These are phyloP conservation scores for Nymphalis io DNA, from an alignment of 1,140 invertebrate genomes.

Conservation along the genomic window DNA sequence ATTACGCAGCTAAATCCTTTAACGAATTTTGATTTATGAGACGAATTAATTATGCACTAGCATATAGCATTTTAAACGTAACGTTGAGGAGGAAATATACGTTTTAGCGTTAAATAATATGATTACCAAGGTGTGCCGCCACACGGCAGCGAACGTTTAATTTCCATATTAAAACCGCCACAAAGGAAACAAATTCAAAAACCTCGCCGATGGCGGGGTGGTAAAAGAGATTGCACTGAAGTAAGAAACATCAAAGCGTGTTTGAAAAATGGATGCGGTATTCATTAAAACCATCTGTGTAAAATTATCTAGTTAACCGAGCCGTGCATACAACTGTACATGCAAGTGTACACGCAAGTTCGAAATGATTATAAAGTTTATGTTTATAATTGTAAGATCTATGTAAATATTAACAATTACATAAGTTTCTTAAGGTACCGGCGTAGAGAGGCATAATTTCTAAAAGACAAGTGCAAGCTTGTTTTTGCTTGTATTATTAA, in stretches of 20 bases:
- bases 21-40: constrained; percentile 47
- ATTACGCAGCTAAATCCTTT: constrained; percentile 48
- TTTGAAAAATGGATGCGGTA: constrained; percentile 43
- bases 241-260: constrained; percentile 31
- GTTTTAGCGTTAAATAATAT: constrained; percentile 60
- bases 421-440: no score
- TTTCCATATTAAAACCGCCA: constrained; percentile 81
- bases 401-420: no score
- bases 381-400: no score
- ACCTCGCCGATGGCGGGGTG: constrained; percentile 61
- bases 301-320: neutral
- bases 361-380: no score
- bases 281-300: neutral
- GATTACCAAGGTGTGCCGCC: constrained; percentile 66
- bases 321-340: no score
- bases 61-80: constrained; percentile 30
- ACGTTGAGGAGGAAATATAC: constrained; percentile 1
- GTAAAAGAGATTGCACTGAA: constrained; percentile 42
- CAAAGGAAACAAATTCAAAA: constrained; percentile 80
- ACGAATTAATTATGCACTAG: constrained; percentile 46
- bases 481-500: no score
- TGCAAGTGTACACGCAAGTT: no score
- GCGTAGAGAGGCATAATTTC: no score
- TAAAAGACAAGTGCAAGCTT: no score
- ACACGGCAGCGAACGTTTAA: constrained; percentile 73